Conservation (phyloP, 2,797 vertebrate genomes). For the Rhodeus uyekii region DNA sequence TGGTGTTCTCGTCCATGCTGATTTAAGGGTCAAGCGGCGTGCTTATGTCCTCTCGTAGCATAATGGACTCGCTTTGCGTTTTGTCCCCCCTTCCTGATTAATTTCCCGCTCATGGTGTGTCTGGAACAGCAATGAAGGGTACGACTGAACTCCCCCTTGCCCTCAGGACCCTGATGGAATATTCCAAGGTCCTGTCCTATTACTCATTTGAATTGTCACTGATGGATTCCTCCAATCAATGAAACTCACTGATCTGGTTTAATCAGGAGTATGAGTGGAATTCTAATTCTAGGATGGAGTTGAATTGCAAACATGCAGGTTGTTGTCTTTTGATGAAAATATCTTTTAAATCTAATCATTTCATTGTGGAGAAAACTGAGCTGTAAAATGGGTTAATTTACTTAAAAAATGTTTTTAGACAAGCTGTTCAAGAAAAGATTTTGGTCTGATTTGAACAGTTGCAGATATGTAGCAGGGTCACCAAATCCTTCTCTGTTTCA, state of each 20-base stretch:
- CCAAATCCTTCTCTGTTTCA: background rate
- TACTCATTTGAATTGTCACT: constrained; percentile 39
- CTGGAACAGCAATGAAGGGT: constrained; percentile 19
- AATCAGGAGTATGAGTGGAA: constrained; percentile 23
- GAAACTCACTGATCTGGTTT: constrained; percentile 1
- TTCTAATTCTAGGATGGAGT: background rate
- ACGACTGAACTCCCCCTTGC: background rate
- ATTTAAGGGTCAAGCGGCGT: constrained; percentile 34
- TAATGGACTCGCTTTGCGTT: background rate
- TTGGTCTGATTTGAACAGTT: background rate
- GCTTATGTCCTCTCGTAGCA: constrained; percentile 4
- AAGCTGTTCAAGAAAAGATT: background rate
- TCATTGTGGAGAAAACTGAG: background rate
- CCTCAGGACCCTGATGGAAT: constrained; percentile 12
- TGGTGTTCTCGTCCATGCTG: constrained; percentile 1
- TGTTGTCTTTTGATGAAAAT: background rate
- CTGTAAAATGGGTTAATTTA: background rate
- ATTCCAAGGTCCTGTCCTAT: constrained; percentile 21
- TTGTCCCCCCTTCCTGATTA: background rate
- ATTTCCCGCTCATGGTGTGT: background rate
- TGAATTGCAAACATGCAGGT: background rate
- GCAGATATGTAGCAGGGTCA: background rate
- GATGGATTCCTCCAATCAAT: constrained; percentile 39
- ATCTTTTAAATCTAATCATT: background rate
- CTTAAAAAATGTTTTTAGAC: background rate